Percentiles rank a stretch among this genome's conserved stretches.
Evolutionary conservation across 2,113 vertebrate species (phyloP).

Genomic region (Romanogobio albipinnatus): DNA sequence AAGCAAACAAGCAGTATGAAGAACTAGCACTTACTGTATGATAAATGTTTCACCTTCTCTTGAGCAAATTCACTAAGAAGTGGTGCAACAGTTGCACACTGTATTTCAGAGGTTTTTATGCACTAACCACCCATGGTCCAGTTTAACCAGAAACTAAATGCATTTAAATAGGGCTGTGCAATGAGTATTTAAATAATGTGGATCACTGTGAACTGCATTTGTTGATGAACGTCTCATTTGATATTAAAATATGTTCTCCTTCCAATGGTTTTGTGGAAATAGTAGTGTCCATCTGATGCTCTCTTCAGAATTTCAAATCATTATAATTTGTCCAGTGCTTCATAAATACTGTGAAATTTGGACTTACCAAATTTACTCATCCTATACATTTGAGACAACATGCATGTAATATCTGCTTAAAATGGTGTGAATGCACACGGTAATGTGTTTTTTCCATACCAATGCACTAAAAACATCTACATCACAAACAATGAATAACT

Average conservation of each 20-base stretch:
- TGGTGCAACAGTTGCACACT: background rate
- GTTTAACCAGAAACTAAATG: background rate
- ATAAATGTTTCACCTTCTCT: background rate
- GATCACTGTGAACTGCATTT: background rate
- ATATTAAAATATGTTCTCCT: conserved; percentile 2
- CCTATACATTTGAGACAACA: background rate
- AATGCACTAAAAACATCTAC: background rate
- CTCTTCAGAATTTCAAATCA: background rate
- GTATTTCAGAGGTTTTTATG: background rate
- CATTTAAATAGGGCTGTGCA: background rate
- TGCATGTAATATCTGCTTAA: background rate
- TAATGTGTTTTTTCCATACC: background rate
- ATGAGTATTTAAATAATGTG: background rate
- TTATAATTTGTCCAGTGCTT: background rate
- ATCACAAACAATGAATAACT: background rate
- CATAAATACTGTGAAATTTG: background rate
- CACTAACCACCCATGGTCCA: too few relatives aligned
- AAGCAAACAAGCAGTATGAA: background rate
- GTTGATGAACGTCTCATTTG: background rate
- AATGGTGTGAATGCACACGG: background rate
- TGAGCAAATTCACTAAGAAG: background rate
- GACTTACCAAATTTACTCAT: background rate
- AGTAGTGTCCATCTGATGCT: background rate
- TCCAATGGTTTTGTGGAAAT: background rate
- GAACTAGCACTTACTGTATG: background rate